Percentiles rank a stretch among this genome's conserved stretches.
These are phyloP conservation scores for Gila orcuttii DNA, from an alignment of 2,113 vertebrate genomes.

Conservation along the genomic window DNA sequence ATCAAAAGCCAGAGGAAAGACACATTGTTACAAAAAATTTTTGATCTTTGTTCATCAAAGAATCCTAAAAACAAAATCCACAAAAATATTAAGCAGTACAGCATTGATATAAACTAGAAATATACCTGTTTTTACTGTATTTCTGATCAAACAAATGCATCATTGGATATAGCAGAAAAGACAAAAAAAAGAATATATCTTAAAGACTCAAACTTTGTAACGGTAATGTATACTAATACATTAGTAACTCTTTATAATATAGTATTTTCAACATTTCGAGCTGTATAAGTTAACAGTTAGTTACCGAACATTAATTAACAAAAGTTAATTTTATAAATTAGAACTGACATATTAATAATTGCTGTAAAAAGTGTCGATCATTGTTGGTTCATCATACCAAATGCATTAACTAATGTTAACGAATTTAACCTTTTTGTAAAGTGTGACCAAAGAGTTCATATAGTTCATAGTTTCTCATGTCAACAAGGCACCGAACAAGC, in stretches of 20 bases:
- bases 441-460: neutral
- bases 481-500: neutral
- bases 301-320: neutral
- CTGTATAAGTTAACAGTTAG: neutral
- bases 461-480: neutral
- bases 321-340: neutral
- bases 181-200: too few relatives aligned
- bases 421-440: neutral
- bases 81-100: neutral
- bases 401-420: neutral
- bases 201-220: neutral
- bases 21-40: too few relatives aligned
- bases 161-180: neutral
- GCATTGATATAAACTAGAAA: neutral
- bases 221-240: neutral
- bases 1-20: too few relatives aligned
- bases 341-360: neutral
- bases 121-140: neutral
- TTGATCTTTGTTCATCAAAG: too few relatives aligned
- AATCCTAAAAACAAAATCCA: neutral
- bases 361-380: neutral
- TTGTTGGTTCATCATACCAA: neutral
- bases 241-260: too few relatives aligned
- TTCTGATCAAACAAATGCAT: neutral
- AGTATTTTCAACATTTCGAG: neutral